Conservation (phyloP, 2,113 vertebrate genomes). For the Catharus fuscescens region DNA sequence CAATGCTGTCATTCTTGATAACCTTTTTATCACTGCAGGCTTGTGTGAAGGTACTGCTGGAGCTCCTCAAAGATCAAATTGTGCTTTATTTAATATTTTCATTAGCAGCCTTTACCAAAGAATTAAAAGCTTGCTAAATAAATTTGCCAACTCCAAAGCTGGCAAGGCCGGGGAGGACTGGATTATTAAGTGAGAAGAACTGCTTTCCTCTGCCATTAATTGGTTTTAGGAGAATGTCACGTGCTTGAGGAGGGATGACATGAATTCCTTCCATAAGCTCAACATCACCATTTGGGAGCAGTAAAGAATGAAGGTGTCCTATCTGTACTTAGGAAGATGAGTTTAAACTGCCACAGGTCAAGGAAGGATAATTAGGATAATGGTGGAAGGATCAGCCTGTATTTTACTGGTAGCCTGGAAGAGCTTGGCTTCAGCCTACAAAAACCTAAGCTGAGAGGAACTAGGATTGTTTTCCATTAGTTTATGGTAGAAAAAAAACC, state of each 20-base stretch:
- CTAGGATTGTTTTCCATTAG: rapidly evolving
- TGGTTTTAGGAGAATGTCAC: constrained; percentile 27
- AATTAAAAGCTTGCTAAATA: constrained; percentile 35
- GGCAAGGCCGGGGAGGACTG: background rate
- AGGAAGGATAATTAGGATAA: background rate
- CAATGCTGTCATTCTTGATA: background rate
- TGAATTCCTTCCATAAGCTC: background rate
- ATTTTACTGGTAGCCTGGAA: background rate
- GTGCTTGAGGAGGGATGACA: background rate
- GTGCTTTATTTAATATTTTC: constrained; percentile 42
- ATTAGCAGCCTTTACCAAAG: constrained; percentile 51
- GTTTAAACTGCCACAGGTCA: background rate
- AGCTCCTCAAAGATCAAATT: constrained; percentile 36
- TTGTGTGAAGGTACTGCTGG: background rate
- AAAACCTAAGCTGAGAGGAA: background rate
- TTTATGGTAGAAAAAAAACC: background rate
- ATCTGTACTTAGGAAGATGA: background rate
- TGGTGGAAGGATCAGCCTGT: background rate
- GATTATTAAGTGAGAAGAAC: background rate
- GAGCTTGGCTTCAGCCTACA: background rate
- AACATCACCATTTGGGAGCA: background rate
- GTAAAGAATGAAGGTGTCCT: background rate
- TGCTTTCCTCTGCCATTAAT: background rate
- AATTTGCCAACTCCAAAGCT: constrained; percentile 26
- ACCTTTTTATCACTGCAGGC: background rate